A percentile compares a stretch with the other conserved stretches of the same genome.
Evolutionary conservation across 2,797 vertebrate species (phyloP).

Genomic region (Todus mexicanus): DNA sequence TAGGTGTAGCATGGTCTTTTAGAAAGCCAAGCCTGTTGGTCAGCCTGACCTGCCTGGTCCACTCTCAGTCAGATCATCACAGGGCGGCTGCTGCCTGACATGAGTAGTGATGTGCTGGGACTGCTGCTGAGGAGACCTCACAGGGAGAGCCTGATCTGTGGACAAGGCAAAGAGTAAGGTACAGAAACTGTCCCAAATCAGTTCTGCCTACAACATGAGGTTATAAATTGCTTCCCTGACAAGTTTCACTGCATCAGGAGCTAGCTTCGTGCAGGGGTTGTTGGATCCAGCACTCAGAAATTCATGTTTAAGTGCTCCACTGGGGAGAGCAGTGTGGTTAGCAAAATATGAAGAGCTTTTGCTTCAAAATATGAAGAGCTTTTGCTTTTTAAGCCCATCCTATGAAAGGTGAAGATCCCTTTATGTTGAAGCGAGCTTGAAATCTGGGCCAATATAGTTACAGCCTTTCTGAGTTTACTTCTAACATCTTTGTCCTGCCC

Average conservation of each 20-base stretch:
- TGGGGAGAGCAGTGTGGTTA: background rate
- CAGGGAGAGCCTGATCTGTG: background rate
- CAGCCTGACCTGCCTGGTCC: background rate
- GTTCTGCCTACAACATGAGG: background rate
- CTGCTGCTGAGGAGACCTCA: background rate
- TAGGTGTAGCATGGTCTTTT: background rate
- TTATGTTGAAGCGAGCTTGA: background rate
- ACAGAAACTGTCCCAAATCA: background rate
- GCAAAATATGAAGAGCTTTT: background rate
- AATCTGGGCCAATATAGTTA: background rate
- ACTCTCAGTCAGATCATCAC: background rate
- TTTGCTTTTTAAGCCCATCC: background rate
- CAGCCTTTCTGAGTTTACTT: background rate
- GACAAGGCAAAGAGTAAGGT: background rate
- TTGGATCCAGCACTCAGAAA: background rate
- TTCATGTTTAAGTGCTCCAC: background rate
- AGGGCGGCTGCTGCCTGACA: background rate
- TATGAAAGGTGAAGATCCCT: background rate
- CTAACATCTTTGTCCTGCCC: background rate
- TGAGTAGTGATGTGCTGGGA: background rate
- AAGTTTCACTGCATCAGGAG: background rate
- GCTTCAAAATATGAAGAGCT: background rate
- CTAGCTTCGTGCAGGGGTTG: background rate
- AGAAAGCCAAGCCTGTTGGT: background rate
- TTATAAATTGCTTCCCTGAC: background rate